phyloP scores from a whole-genome alignment of 35 echinoderm and acorn worm genomes.

The Holothuria glaberrima region DNA sequence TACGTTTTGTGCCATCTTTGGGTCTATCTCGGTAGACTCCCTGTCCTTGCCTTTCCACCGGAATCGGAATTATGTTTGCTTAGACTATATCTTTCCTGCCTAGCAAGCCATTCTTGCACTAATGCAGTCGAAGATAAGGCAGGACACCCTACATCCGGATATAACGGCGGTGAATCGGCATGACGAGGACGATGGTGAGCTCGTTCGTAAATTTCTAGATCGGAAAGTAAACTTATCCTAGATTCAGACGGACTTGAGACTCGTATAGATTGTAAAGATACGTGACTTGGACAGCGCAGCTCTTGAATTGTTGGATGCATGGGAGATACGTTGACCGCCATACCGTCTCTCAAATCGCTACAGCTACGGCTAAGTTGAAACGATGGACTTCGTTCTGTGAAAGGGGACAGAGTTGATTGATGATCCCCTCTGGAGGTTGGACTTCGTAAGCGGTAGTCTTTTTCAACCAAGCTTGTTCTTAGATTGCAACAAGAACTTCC shows the following conservation, averaged over 20 bases:
- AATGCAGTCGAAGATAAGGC: conserved; percentile 23
- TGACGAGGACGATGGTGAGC: conserved; percentile 6
- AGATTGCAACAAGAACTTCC: conserved; percentile 61
- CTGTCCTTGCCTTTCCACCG: conserved; percentile 20
- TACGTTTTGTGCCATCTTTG: no score
- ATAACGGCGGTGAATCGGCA: conserved; percentile 30
- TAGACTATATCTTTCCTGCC: conserved; percentile 28
- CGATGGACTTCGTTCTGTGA: conserved; percentile 23
- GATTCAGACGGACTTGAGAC: conserved; percentile 57
- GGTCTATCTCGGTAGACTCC: not conserved
- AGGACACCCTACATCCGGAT: conserved; percentile 38
- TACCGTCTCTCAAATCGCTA: conserved; percentile 48
- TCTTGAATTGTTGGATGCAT: conserved; percentile 53
- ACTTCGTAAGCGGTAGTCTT: conserved; percentile 14
- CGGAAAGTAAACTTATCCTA: conserved; percentile 42
- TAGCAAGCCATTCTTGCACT: conserved; percentile 48
- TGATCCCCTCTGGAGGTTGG: conserved; percentile 14
- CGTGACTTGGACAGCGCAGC: conserved; percentile 52
- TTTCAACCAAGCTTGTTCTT: conserved; percentile 34
- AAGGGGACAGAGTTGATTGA: conserved; percentile 30
- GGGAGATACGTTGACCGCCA: not conserved
- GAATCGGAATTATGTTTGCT: conserved; percentile 10
- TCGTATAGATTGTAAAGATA: conserved; percentile 55
- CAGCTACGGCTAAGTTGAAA: conserved; percentile 54
- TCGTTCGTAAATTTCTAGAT: conserved; percentile 42